A percentile compares a stretch with the other conserved stretches of the same genome.
phyloP scores from a whole-genome alignment of 2,797 vertebrate species.

The Amphiprion clarkii region DNA sequence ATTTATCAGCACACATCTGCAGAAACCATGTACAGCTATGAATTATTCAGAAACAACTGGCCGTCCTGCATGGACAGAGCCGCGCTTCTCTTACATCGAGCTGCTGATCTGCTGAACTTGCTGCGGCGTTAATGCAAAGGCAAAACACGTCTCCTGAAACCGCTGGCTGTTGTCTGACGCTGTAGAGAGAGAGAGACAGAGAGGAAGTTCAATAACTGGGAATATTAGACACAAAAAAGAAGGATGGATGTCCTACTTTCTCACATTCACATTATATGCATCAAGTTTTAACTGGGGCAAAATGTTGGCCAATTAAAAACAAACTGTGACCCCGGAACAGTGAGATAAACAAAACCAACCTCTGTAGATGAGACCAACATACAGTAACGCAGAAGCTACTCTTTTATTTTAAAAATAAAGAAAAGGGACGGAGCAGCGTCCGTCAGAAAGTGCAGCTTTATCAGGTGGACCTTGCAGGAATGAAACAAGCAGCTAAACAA shows the following conservation, averaged over 20 bases:
- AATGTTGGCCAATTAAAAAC: neutral
- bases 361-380: neutral
- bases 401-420: neutral
- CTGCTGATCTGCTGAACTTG: conserved; percentile 99
- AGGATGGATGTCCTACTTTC: neutral
- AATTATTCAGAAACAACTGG: conserved; percentile 33
- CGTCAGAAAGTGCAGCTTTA: conserved; percentile 10
- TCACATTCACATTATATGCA: neutral
- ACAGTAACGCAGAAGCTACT: neutral
- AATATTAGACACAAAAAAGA: neutral
- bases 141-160: conserved; percentile 99
- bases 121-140: conserved; percentile 97
- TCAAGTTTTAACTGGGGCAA: neutral
- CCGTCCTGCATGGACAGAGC: neutral
- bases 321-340: too few relatives aligned
- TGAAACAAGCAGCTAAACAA: conserved; percentile 44
- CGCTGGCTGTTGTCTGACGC: conserved; percentile 98
- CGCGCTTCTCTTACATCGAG: conserved; percentile 91
- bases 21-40: conserved; percentile 15
- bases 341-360: neutral
- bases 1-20: conserved; percentile 31
- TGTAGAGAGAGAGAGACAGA: conserved; percentile 64
- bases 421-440: neutral
- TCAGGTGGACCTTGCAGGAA: neutral
- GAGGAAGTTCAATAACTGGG: conserved; percentile 1